Evolutionary conservation across 2,888 invertebrate genomes (phyloP), one percentile per base, ranked within the genome.

Genomic region (Corbicula japonica): DNA sequence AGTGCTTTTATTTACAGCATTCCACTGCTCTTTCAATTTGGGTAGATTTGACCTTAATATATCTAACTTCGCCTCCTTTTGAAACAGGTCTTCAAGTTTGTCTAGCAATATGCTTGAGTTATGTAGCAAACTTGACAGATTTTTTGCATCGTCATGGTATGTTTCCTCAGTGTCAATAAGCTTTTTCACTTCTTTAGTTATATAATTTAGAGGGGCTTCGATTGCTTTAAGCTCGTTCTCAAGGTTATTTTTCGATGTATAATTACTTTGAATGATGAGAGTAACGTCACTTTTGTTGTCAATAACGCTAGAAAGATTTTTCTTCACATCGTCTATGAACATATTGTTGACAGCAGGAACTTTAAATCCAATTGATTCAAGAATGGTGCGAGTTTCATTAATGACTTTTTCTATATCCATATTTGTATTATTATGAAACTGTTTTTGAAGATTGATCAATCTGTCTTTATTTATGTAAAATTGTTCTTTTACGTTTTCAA

Each of bases 321-420:
- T 60, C 34, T 70, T 30, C n/a, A 76, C 26, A 8, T 65, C 38
- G 4, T 50, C 60, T 18, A 41, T 58, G 35, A 72, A 73, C 26
- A 76, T 26, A 12, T 52, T 58, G n/a, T 52, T 68, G 15, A 54
- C 63, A 50, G 69, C 44, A 32, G 80, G 80, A 26, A 76, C 30
- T 30, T 70, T 30, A 23, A 60, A 21, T 28, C 54, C 50, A 32
- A 80, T 60, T 6, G 23, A 73, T 32, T 66, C 50, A 3, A 80
- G 12, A 10, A 65, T 69, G 2, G 23, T 21, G n/a, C 38, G 28
- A n/a, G 48, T 66, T 26, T 23, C 46, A 1, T 50, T 28, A 23
- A 50, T 44, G 0, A 61, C 4, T 0, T 34, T 35, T 12, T 61
- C 48, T 34, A 80, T 76, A 3, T 48, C 50, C n/a, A 18, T 28